Conservation (phyloP, 2,888 invertebrate genomes). For the Agrochola macilenta region DNA sequence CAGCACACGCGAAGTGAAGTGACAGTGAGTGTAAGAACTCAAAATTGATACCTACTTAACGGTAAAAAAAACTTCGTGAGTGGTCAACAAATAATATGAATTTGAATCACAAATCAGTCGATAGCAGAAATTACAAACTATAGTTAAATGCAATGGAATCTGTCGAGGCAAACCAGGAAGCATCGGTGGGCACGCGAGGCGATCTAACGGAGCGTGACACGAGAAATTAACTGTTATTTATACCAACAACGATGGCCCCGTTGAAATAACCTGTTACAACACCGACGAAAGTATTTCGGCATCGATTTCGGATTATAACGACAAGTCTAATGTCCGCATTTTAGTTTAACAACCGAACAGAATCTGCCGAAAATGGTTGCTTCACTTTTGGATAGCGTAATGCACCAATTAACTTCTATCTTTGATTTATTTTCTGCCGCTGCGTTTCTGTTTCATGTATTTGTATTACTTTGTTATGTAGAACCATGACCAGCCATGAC, state of each 20-base stretch:
- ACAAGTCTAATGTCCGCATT: slow-evolving; percentile 63
- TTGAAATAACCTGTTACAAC: slow-evolving; percentile 84
- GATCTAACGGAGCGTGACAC: slow-evolving; percentile 87
- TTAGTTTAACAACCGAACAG: slow-evolving; percentile 60
- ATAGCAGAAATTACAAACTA: slow-evolving; percentile 58
- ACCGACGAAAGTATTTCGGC: slow-evolving; percentile 81
- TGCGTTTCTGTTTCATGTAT: slow-evolving; percentile 41
- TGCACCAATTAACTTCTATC: slow-evolving; percentile 26
- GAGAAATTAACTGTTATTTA: slow-evolving; percentile 90
- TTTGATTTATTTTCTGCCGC: slow-evolving; percentile 43
- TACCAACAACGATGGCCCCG: slow-evolving; percentile 78
- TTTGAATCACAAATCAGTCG: slow-evolving; percentile 48
- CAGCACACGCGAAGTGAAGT: no score
- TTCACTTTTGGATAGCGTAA: slow-evolving; percentile 54
- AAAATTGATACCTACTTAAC: slow-evolving; percentile 10
- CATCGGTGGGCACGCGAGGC: slow-evolving; percentile 83
- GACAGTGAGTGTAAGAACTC: no score
- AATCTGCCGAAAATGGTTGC: slow-evolving; percentile 58
- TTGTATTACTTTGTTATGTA: slow-evolving; percentile 72
- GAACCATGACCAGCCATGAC: slow-evolving; percentile 87
- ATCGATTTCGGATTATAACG: slow-evolving; percentile 71
- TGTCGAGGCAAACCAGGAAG: slow-evolving; percentile 84
- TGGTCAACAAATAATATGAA: background rate
- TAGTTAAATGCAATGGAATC: slow-evolving; percentile 74
- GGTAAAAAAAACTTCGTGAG: slow-evolving; percentile 10